Percentiles rank a stretch among this genome's conserved stretches.
Evolutionary conservation across 2,797 vertebrate genomes (phyloP).

Genomic region (Typhlichthys eigenmanni): DNA sequence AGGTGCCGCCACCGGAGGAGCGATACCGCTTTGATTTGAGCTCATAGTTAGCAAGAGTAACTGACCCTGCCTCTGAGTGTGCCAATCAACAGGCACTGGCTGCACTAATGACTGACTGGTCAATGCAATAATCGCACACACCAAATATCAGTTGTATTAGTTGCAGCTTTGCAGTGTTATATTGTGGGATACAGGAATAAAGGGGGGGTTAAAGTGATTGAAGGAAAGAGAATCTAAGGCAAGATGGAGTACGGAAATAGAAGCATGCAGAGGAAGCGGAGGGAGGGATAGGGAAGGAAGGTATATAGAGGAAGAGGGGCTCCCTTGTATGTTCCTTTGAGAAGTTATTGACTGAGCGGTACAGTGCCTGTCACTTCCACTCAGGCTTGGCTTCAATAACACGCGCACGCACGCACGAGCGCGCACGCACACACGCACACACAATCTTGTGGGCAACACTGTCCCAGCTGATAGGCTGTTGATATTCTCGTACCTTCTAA

Average conservation of each 20-base stretch:
- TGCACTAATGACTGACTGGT: too few species aligned
- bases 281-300: constrained; percentile 4
- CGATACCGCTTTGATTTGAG: too few species aligned
- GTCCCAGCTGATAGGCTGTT: constrained; percentile 15
- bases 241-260: background rate
- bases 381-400: constrained; percentile 12
- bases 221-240: background rate
- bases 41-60: too few species aligned
- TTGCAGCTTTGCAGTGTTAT: background rate
- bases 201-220: background rate
- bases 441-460: constrained; percentile 20
- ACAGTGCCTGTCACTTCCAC: constrained; percentile 22
- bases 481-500: constrained; percentile 29
- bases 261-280: background rate
- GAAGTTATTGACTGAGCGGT: constrained; percentile 1
- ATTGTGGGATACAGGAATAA: background rate
- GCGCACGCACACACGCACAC: background rate
- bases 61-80: too few species aligned
- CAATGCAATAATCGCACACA: too few species aligned
- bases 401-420: constrained; percentile 8
- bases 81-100: too few species aligned
- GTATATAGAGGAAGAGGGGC: background rate
- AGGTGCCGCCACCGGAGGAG: too few species aligned
- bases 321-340: background rate
- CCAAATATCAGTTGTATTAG: too few species aligned